phyloP scores from a whole-genome alignment of 2,113 vertebrate genomes.

The Sminthopsis crassicaudata region DNA sequence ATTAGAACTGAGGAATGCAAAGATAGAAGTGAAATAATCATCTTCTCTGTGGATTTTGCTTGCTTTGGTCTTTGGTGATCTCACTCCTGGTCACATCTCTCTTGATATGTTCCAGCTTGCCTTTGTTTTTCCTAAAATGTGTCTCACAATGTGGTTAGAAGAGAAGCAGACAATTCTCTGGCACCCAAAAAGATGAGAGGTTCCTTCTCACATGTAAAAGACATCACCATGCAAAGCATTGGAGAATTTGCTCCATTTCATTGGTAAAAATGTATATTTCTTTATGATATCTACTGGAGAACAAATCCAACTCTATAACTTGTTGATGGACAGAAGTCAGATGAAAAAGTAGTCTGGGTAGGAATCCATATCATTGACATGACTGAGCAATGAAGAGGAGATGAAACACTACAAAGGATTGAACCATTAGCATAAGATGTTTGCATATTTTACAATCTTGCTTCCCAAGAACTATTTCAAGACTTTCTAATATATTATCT shows the following conservation, averaged over 20 bases:
- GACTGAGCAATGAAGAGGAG: not conserved
- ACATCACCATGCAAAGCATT: not conserved
- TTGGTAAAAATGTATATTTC: not conserved
- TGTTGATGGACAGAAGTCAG: not conserved
- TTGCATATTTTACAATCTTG: not conserved
- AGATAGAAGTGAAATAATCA: not conserved
- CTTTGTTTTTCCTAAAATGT: not conserved
- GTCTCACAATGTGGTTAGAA: not conserved
- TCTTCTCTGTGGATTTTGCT: not conserved
- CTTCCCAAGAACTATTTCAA: not conserved
- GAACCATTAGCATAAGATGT: accelerated
- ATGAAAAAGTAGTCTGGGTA: not conserved
- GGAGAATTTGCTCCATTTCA: not conserved
- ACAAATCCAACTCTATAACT: not conserved
- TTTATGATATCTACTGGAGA: not conserved
- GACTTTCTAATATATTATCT: not conserved
- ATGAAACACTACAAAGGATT: not conserved
- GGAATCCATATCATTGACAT: not conserved
- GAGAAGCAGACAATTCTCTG: not conserved
- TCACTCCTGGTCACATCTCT: not conserved
- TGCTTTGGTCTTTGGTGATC: not conserved
- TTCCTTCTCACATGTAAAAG: not conserved
- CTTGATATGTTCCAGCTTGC: not conserved
- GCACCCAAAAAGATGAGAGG: not conserved
- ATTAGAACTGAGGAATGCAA: not conserved